Base-by-base conservation (phyloP, 2,113 vertebrate genomes). In the Scartelaos histophorus region DNA sequence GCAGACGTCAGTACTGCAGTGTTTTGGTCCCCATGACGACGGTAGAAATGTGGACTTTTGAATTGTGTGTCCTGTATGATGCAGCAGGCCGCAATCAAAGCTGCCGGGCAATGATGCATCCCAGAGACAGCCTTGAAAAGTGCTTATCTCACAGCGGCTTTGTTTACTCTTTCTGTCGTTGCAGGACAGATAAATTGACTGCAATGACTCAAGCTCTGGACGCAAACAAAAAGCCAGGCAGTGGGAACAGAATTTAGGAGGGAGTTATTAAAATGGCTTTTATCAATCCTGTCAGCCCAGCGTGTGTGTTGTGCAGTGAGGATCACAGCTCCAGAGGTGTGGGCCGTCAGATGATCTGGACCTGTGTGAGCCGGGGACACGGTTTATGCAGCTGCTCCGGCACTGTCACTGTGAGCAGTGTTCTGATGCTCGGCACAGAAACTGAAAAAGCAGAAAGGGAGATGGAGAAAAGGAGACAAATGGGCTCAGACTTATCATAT, bases 211-310 rank as follows among this genome's bases (percentile, higher is more conserved):
- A 74, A 25, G 64, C 66, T 77, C 71, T 80, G 72, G 60, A 76
- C 68, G 53, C 66, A 56, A 46, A 69, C 72, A 61, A 78, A 71
- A 69, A 0, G 19, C 17, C 10, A 38, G 51, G 72, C 45, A 70
- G 47, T 85, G 66, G 75, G 66, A 66, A 75, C 51, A 72, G 70
- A 71, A 71, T 83, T 82, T 74, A 21, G 66, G 65, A 66, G 72
- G 64, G 88, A 79, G 78, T 81, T 90, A 83, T 84, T 84, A 89
- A 89, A 91, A 85, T 47, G 70, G 69, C 69, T 83, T 87, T 88
- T 89, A 86, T 91, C 87, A 79, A 62, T 67, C 21, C 76, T 75
- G 2, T 35, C 94, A 95, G 94, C 95, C 7, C 93, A 93, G 61
- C 90, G 87, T 0, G 76, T 57, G 93, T 22, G 77, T 79, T 78